Percentiles rank a stretch among this genome's conserved stretches.
These are phyloP conservation scores for Lochmaea capreae DNA, from an alignment of 2,888 invertebrate species.

Conservation along the genomic window DNA sequence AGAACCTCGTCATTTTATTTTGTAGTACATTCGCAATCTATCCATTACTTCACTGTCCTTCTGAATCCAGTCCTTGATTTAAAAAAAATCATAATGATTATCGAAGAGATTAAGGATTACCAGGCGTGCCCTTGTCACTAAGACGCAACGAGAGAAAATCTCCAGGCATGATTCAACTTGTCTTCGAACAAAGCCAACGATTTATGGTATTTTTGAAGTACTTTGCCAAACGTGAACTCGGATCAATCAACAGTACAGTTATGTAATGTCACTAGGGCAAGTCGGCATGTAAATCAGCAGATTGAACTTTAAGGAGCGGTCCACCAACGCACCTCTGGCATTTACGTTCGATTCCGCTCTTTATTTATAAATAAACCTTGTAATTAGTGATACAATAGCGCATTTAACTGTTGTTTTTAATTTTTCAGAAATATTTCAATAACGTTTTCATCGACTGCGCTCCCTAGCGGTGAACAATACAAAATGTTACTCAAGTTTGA, in stretches of 20 bases:
- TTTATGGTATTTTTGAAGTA: slow-evolving; percentile 1
- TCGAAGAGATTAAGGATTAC: too few species aligned
- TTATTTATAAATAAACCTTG: slow-evolving; percentile 46
- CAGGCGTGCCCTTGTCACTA: neutral
- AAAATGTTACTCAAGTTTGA: neutral
- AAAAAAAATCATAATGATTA: too few species aligned
- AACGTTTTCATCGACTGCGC: neutral
- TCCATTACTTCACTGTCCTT: too few species aligned
- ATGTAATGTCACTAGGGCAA: slow-evolving; percentile 64
- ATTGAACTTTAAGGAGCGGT: slow-evolving; percentile 56
- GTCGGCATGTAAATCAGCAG: slow-evolving; percentile 59
- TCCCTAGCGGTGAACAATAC: neutral
- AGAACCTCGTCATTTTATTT: too few species aligned
- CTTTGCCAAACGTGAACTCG: slow-evolving; percentile 11
- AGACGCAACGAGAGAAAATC: slow-evolving; percentile 9
- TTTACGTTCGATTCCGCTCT: slow-evolving; percentile 65
- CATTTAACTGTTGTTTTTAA: slow-evolving; percentile 10
- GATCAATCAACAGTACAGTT: slow-evolving; percentile 57
- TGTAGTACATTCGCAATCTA: too few species aligned
- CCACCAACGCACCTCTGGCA: slow-evolving; percentile 56
- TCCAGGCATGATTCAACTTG: neutral
- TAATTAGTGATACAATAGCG: slow-evolving; percentile 38
- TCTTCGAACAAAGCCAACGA: slow-evolving; percentile 10
- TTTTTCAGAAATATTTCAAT: neutral
- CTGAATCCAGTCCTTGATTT: too few species aligned